Evolutionary conservation across 2,113 vertebrate genomes (phyloP).

Genomic region (Dicerorhinus sumatrensis): DNA sequence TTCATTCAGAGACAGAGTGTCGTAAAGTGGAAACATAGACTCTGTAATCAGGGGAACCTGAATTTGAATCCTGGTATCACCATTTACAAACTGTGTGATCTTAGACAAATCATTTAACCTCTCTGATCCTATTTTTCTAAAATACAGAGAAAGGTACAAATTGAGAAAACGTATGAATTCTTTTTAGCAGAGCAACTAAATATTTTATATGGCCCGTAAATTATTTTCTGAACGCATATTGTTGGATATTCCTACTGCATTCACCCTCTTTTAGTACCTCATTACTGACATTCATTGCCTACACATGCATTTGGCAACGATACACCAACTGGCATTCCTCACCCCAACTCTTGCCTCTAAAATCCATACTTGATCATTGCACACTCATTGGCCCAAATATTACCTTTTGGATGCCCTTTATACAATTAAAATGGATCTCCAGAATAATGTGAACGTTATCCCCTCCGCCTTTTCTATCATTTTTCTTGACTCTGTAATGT

Average conservation of each 20-base stretch:
- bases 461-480: not conserved
- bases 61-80: not conserved
- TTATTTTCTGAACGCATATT: not conserved
- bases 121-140: not conserved
- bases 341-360: not conserved
- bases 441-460: not conserved
- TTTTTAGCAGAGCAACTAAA: not conserved
- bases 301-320: not conserved
- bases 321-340: not conserved
- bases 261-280: not conserved
- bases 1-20: not conserved
- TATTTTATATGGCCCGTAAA: not conserved
- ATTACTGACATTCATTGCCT: not conserved
- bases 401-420: not conserved
- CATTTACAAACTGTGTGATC: not conserved
- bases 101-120: not conserved
- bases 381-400: not conserved
- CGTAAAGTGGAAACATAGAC: not conserved
- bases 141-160: not conserved
- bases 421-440: not conserved
- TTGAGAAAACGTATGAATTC: not conserved
- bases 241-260: not conserved
- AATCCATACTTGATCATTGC: not conserved
- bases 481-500: not conserved
- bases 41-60: not conserved